Base-by-base conservation (phyloP, 2,113 vertebrate genomes). In the Zapornia atra region DNA sequence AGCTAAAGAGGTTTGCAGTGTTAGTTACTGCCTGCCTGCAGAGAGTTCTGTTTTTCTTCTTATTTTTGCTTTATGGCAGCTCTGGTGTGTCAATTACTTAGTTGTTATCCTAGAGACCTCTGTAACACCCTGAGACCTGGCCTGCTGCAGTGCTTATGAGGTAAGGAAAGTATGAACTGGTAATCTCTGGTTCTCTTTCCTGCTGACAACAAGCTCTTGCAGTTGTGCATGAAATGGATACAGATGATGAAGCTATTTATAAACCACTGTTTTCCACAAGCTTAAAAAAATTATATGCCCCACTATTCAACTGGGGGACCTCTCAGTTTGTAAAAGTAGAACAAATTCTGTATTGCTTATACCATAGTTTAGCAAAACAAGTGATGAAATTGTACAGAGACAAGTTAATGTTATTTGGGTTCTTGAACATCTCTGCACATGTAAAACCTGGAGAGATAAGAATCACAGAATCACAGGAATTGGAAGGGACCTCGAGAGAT, bases 371-470 rank as follows among this genome's bases (percentile, higher is more conserved):
- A 75, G 14, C 3, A 94, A 82, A 64, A 46, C 10, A 59, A 51
- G 22, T n/a, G 60, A 75, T 15, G 1, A 76, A 61, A 69, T 29
- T 77, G 15, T 34, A 63, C 9, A 50, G 25, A 81, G 9, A n/a
- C 8, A 70, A 53, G 11, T 76, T 54, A 66, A 16, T 34, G 60
- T 9, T 15, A 15, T 5, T 4, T 5, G 13, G 1, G 3, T 53
- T 84, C 31, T 34, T 48, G 66, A 57, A 53, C 9, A 31, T 2
- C 50, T 75, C 36, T 84, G 4, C 29, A 75, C 3, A 22, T 15
- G 6, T 0, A 3, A 48, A 83, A 50, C 34, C 0, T 2, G 1
- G 1, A 3, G 11, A 50, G 7, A 65, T 7, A 72, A 19, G 44
- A 46, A 46, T 42, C 42, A 42, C 15, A 42, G 34, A 69, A 50